Conservation (phyloP, 2,113 vertebrate genomes). For the Physeter macrocephalus region DNA sequence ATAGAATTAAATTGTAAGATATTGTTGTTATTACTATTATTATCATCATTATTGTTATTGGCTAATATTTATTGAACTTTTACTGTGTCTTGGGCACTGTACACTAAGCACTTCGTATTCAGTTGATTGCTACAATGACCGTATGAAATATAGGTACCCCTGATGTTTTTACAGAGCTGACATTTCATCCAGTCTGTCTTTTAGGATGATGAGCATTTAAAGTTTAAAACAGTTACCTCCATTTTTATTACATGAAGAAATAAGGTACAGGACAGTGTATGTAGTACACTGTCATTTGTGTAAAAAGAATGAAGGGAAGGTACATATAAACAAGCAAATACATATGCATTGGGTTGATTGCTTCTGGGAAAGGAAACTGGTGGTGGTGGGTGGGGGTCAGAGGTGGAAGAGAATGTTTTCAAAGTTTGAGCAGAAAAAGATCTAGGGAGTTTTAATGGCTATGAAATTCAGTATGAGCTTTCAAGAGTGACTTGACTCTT, state of each 20-base stretch:
- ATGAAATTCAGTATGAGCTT: neutral
- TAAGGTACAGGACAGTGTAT: neutral
- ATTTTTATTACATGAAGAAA: conserved; percentile 2
- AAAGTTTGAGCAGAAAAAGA: neutral
- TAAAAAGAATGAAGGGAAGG: neutral
- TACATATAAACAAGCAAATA: neutral
- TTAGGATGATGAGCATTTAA: neutral
- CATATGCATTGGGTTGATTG: neutral
- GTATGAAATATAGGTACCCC: neutral
- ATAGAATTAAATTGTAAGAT: neutral
- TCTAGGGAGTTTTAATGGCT: neutral
- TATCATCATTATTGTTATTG: neutral
- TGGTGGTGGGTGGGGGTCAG: neutral
- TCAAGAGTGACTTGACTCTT: conserved; percentile 1
- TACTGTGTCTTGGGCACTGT: neutral
- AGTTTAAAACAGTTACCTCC: conserved; percentile 5
- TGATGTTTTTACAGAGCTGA: neutral
- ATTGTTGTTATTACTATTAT: neutral
- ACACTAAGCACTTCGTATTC: neutral
- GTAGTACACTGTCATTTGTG: neutral
- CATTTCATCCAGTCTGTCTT: neutral
- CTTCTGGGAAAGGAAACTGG: neutral
- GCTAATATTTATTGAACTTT: neutral
- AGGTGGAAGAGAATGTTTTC: neutral
- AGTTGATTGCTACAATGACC: neutral